A percentile compares a stretch with the other conserved stretches of the same genome.
Conservation (phyloP, 64 coral and sea anemone species). For the Montipora capricornis region DNA sequence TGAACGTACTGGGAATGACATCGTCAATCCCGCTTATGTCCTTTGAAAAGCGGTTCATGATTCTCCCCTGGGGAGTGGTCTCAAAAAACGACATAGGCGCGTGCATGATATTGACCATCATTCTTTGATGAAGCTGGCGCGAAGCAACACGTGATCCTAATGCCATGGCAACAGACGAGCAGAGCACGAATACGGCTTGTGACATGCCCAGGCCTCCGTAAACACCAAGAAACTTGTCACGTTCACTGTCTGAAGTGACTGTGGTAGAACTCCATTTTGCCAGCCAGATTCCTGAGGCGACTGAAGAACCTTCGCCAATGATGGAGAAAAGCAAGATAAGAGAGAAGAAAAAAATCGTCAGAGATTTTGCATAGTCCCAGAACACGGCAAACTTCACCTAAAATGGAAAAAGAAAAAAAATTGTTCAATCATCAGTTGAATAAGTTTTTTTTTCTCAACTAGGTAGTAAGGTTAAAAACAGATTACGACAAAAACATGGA, state of each 20-base stretch:
- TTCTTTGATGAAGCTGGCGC: slow-evolving; percentile 60
- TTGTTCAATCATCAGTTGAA: not conserved
- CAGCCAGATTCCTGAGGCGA: slow-evolving; percentile 85
- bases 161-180: slow-evolving; percentile 29
- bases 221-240: slow-evolving; percentile 62
- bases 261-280: slow-evolving; percentile 84
- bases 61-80: slow-evolving; percentile 92
- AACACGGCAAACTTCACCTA: slow-evolving; percentile 82
- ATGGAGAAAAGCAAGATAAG: slow-evolving; percentile 58
- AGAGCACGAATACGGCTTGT: slow-evolving; percentile 57
- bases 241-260: slow-evolving; percentile 59
- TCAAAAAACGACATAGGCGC: slow-evolving; percentile 87
- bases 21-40: slow-evolving; percentile 90
- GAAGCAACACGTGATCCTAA: slow-evolving; percentile 57
- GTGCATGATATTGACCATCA: slow-evolving; percentile 80
- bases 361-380: slow-evolving; percentile 59
- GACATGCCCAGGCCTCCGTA: slow-evolving; percentile 78
- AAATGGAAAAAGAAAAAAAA: not conserved
- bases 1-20: slow-evolving; percentile 51
- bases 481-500: too few relatives aligned
- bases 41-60: slow-evolving; percentile 94
- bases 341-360: slow-evolving; percentile 30
- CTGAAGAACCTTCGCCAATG: slow-evolving; percentile 31
- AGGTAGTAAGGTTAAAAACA: not conserved
- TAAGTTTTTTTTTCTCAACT: not conserved